Conservation (phyloP, 1,140 invertebrate genomes). For the Lordiphosa stackelbergi region DNA sequence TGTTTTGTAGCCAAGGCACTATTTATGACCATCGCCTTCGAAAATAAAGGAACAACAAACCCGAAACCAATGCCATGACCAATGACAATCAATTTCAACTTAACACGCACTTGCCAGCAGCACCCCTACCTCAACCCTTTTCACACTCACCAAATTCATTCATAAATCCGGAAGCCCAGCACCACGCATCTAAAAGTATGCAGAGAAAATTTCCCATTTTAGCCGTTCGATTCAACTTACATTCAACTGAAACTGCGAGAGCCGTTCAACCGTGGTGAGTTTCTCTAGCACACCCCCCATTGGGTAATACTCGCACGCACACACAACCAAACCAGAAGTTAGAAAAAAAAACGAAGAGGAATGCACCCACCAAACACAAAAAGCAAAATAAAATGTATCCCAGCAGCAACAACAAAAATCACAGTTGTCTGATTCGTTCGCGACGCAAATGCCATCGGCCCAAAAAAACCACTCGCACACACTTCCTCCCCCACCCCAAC, state of each 20-base stretch:
- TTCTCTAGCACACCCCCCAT: constrained; percentile 57
- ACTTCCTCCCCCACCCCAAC: constrained; percentile 13
- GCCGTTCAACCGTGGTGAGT: constrained; percentile 52
- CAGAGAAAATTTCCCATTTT: constrained; percentile 58
- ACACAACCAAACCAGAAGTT: constrained; percentile 41
- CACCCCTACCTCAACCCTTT: constrained; percentile 36
- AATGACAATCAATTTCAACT: constrained; percentile 62
- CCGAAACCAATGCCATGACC: constrained; percentile 54
- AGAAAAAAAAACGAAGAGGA: constrained; percentile 59
- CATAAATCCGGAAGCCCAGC: constrained; percentile 47
- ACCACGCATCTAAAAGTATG: constrained; percentile 34
- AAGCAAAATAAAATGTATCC: constrained; percentile 70
- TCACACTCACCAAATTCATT: constrained; percentile 46
- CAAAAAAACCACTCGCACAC: constrained; percentile 17
- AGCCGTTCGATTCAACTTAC: constrained; percentile 39
- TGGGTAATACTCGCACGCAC: constrained; percentile 42
- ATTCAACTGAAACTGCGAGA: constrained; percentile 32
- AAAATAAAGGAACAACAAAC: constrained; percentile 1
- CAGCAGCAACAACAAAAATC: constrained; percentile 69
- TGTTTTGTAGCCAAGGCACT: constrained; percentile 1
- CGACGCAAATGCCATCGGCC: constrained; percentile 52
- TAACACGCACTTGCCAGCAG: constrained; percentile 44
- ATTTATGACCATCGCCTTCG: constrained; percentile 9
- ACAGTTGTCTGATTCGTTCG: constrained; percentile 77
- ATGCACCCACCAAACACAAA: constrained; percentile 55